phyloP scores from a whole-genome alignment of 2,113 vertebrate genomes.

The Rhipidura dahli region DNA sequence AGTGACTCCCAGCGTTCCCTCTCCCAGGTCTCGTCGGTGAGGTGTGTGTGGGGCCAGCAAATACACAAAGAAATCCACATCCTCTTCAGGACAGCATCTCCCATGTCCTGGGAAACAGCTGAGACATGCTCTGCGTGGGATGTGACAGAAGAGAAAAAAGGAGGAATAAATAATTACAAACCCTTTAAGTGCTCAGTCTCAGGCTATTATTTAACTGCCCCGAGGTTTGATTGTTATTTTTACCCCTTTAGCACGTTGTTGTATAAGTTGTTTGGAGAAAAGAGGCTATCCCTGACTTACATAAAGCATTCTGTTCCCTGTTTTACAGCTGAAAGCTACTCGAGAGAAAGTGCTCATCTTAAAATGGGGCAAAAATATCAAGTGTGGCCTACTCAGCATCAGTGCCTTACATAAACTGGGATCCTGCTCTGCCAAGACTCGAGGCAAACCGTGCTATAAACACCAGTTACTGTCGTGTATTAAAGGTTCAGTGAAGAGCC shows the following conservation, averaged over 20 bases:
- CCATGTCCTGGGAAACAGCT: not conserved
- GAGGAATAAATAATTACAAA: not conserved
- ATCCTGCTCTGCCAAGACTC: not conserved
- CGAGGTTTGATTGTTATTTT: not conserved
- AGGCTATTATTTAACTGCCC: constrained; percentile 31
- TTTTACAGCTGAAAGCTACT: constrained; percentile 15
- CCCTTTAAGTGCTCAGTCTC: not conserved
- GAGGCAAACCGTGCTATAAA: not conserved
- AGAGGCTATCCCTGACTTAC: not conserved
- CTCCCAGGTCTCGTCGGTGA: not conserved
- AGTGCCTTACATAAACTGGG: not conserved
- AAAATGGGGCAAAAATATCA: constrained; percentile 32
- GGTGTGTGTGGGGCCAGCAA: not conserved
- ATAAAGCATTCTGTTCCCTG: constrained; percentile 27
- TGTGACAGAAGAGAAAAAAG: not conserved
- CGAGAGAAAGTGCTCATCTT: not conserved
- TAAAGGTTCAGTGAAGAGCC: not conserved
- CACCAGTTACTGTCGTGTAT: not conserved
- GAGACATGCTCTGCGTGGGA: not conserved
- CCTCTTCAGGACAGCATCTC: not conserved
- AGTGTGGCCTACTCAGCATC: constrained; percentile 7
- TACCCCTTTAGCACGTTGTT: not conserved
- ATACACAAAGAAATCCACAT: not conserved
- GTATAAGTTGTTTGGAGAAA: constrained; percentile 43
- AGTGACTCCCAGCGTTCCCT: not conserved